phyloP scores from a whole-genome alignment of 2,797 vertebrate genomes.

The Pampus argenteus region DNA sequence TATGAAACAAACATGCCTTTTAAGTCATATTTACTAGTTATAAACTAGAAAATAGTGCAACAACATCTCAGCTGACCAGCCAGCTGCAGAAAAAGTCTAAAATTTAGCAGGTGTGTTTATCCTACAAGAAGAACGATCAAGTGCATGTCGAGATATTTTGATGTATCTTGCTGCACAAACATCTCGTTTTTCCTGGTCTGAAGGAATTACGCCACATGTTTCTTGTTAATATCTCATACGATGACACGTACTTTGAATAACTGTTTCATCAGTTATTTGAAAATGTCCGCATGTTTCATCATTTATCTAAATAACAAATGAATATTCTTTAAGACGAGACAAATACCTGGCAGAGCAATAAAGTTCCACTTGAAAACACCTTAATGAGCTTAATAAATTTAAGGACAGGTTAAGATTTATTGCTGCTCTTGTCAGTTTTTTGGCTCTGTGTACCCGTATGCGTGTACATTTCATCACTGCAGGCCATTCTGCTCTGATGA shows the following conservation, averaged over 20 bases:
- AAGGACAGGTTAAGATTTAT: slow-evolving; percentile 44
- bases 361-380: slow-evolving; percentile 34
- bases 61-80: neutral
- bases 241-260: slow-evolving; percentile 51
- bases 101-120: slow-evolving; percentile 19
- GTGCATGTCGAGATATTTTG: slow-evolving; percentile 7
- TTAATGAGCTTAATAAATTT: slow-evolving; percentile 57
- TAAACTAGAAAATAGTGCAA: neutral
- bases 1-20: neutral
- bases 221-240: slow-evolving; percentile 51
- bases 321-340: slow-evolving; percentile 29
- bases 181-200: slow-evolving; percentile 18
- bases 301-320: slow-evolving; percentile 47
- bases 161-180: slow-evolving; percentile 21
- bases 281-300: slow-evolving; percentile 38
- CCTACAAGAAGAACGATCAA: neutral
- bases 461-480: slow-evolving; percentile 45
- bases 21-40: neutral
- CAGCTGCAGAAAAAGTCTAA: slow-evolving; percentile 6
- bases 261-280: slow-evolving; percentile 16
- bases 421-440: slow-evolving; percentile 27
- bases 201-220: slow-evolving; percentile 41
- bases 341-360: slow-evolving; percentile 50
- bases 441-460: slow-evolving; percentile 5
- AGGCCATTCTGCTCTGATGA: slow-evolving; percentile 42